Percentiles rank a stretch among this genome's conserved stretches.
Conservation (phyloP, 2,113 vertebrate species). For the Scomber japonicus region DNA sequence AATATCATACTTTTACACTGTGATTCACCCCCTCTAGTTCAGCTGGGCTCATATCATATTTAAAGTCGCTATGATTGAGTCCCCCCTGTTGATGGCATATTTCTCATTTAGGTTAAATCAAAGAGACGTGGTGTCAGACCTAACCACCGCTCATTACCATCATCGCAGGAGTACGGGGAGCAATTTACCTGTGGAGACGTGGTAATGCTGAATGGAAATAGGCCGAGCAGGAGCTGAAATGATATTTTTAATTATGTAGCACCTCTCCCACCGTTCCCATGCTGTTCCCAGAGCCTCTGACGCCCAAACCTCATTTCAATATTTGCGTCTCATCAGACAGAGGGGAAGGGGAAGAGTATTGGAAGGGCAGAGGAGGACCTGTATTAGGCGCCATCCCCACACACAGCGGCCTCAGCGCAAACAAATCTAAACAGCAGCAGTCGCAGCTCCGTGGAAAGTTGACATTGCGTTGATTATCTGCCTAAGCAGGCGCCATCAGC, state of each 20-base stretch:
- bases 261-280: conserved; percentile 55
- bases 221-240: conserved; percentile 74
- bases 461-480: conserved; percentile 66
- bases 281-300: conserved; percentile 60
- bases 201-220: conserved; percentile 78
- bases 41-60: conserved; percentile 74
- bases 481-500: conserved; percentile 38
- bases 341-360: conserved; percentile 9
- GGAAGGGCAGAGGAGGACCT: background rate
- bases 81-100: conserved; percentile 75
- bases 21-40: conserved; percentile 72
- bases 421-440: conserved; percentile 44
- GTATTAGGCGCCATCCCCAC: background rate
- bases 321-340: conserved; percentile 72
- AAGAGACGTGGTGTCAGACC: conserved; percentile 78
- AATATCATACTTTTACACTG: conserved; percentile 66
- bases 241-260: conserved; percentile 84
- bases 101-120: conserved; percentile 84
- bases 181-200: conserved; percentile 78
- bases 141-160: conserved; percentile 81
- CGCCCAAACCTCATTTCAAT: conserved; percentile 81
- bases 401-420: conserved; percentile 8
- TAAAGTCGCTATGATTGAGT: conserved; percentile 77
- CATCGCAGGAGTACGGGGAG: conserved; percentile 75
- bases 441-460: background rate